phyloP scores from a whole-genome alignment of 2,113 vertebrate genomes.

The Anoura caudifer region DNA sequence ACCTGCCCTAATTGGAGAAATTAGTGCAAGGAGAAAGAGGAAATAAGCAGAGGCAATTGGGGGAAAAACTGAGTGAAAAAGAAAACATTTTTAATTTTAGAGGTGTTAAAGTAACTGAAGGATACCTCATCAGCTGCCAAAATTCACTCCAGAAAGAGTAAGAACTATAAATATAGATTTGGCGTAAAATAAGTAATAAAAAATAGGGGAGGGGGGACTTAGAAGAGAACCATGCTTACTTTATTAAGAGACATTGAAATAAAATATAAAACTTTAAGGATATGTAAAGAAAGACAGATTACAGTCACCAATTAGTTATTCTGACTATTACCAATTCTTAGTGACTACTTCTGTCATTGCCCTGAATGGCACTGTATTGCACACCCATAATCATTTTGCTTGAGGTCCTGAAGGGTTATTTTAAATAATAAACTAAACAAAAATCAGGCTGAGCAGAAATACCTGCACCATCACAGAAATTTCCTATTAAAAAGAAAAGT shows the following conservation, averaged over 20 bases:
- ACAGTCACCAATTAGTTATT: neutral
- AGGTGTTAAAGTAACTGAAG: neutral
- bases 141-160: neutral
- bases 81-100: conserved; percentile 19
- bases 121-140: neutral
- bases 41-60: neutral
- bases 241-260: neutral
- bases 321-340: neutral
- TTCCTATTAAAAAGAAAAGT: conserved; percentile 7
- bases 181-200: neutral
- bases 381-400: neutral
- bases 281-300: neutral
- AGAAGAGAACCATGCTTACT: neutral
- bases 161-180: neutral
- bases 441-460: neutral
- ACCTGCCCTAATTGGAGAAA: neutral
- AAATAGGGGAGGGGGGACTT: neutral
- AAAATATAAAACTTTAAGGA: neutral
- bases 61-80: neutral
- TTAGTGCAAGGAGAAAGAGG: neutral
- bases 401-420: neutral
- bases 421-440: conserved; percentile 12
- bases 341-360: neutral
- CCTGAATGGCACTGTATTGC: neutral
- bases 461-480: neutral